These are phyloP conservation scores for Dermatophagoides farinae DNA, from an alignment of 1,140 invertebrate genomes.

Conservation along the genomic window DNA sequence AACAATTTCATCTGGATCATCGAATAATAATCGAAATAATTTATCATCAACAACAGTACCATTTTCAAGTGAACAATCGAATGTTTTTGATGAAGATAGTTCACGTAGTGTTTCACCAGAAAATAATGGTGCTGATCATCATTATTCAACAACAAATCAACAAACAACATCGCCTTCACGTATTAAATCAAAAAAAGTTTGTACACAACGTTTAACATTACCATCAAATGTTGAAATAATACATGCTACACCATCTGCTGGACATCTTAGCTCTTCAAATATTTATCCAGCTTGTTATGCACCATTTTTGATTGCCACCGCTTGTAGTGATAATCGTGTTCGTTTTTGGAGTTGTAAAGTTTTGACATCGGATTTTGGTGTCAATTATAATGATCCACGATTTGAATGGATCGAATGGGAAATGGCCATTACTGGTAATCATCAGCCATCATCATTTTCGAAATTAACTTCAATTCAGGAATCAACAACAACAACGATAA, in stretches of 20 bases:
- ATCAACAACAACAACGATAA: too few relatives aligned
- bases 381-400: conserved; percentile 23
- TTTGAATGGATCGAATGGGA: conserved; percentile 74
- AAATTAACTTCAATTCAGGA: conserved; percentile 27
- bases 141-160: conserved; percentile 10
- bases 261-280: conserved; percentile 88
- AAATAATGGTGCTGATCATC: conserved; percentile 10
- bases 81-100: not conserved
- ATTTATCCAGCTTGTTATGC: conserved; percentile 95
- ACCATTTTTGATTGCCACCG: conserved; percentile 81
- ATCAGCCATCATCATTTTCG: not conserved
- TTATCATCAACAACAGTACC: too few relatives aligned
- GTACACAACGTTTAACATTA: conserved; percentile 57
- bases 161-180: conserved; percentile 34
- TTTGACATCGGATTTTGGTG: conserved; percentile 16
- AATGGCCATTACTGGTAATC: conserved; percentile 31
- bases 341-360: conserved; percentile 60
- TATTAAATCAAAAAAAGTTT: conserved; percentile 45
- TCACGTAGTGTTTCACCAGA: conserved; percentile 20
- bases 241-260: conserved; percentile 75
- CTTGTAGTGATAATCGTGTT: conserved; percentile 65
- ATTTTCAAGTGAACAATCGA: not conserved
- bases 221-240: conserved; percentile 76
- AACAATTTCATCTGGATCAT: conserved; percentile 54
- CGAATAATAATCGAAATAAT: conserved; percentile 11